Evolutionary conservation across 2,888 invertebrate genomes (phyloP), one percentile per base, ranked within the genome.

Genomic region (Biston stratarius): DNA sequence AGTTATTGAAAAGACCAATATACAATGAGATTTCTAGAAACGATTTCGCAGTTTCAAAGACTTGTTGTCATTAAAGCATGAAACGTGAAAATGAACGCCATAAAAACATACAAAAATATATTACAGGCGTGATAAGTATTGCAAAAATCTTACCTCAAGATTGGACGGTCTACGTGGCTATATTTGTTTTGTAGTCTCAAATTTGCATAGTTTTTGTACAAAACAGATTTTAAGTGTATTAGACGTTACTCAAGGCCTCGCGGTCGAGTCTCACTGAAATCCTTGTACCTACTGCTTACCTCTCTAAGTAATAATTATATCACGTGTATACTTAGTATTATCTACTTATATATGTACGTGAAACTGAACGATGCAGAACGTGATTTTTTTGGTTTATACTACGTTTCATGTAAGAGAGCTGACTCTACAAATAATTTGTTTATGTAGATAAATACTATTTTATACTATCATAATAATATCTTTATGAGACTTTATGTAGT

Each of bases 251-350:
- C 66, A 64, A 70, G 61, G 69, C 47, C 66, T 58, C 60, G 12
- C 63, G 63, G 40, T 49, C 45, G 67, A 57, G 52, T 36, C 59
- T 65, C 58, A 58, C 69, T 70, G 63, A 70, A 70, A 70, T 56
- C 66, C 49, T 62, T 53, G 48, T 55, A 15, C 48, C 24, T 52
- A 60, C 42, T 58, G 56, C 45, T 11, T 59, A 60, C 62, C 52
- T 61, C 57, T 65, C 56, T 51, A 61, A 61, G 52, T 57, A 61
- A 34, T 56, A 36, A 57, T 58, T 40, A 44, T 51, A 61, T 49
- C 52, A 61, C 61, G 61, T 66, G 52, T 52, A 61, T 40, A 61
- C 40, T 14, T 52, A 65, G 15, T 66, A 61, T 47, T 42, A 40
- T 14, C 9, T 38, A 49, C 15, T 9, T 49, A 38, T 10, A 0